Evolutionary conservation across 2,888 invertebrate species (phyloP).

Genomic region (Epinotia ramella): DNA sequence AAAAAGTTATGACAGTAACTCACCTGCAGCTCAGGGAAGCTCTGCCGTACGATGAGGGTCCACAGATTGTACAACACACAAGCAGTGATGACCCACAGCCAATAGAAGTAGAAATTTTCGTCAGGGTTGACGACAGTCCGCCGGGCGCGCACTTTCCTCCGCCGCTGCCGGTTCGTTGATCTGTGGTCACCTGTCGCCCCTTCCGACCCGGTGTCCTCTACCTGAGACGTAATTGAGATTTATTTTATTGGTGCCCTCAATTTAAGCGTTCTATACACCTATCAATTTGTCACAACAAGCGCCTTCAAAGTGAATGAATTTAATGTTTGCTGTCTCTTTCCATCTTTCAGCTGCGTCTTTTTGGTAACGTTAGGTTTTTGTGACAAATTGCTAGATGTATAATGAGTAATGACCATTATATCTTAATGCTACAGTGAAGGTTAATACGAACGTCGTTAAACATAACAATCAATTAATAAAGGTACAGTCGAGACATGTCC

Average conservation of each 20-base stretch:
- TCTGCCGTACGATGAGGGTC: conserved; percentile 97
- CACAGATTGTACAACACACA: conserved; percentile 98
- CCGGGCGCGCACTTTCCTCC: conserved; percentile 89
- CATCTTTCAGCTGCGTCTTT: too few species aligned
- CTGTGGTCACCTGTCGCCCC: conserved; percentile 86
- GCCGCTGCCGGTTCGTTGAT: conserved; percentile 84
- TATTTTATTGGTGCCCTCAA: conserved; percentile 10
- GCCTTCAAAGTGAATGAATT: too few species aligned
- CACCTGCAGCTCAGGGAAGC: conserved; percentile 93
- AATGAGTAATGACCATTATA: not conserved
- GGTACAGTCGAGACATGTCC: not conserved
- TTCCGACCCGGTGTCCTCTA: conserved; percentile 90
- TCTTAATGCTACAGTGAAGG: not conserved
- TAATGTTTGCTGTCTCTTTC: too few species aligned
- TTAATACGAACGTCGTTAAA: not conserved
- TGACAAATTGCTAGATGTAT: too few species aligned
- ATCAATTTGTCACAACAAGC: too few species aligned
- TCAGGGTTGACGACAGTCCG: conserved; percentile 96
- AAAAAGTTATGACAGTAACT: not conserved
- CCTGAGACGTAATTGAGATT: conserved; percentile 59
- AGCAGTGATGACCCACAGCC: conserved; percentile 94
- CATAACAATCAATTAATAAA: not conserved
- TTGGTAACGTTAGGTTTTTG: too few species aligned
- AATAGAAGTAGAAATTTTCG: conserved; percentile 98
- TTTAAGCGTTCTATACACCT: not conserved